Conservation (phyloP, 2,888 invertebrate genomes). For the Scaptomyza cyrtandrae region DNA sequence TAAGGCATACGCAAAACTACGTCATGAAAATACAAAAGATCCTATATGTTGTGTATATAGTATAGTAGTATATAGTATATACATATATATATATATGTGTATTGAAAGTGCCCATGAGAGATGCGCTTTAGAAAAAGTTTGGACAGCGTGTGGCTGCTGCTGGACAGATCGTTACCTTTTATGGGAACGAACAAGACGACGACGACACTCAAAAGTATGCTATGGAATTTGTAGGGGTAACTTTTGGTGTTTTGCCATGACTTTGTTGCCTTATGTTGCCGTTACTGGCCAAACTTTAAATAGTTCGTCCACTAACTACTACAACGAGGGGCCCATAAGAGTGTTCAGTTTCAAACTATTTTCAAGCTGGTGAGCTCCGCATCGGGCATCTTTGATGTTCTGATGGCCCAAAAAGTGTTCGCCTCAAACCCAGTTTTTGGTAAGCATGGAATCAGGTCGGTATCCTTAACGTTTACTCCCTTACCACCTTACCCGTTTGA, state of each 20-base stretch:
- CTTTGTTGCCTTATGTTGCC: constrained; percentile 46
- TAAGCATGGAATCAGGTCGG: constrained; percentile 6
- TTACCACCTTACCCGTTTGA: neutral
- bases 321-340: constrained; percentile 15
- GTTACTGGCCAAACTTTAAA: constrained; percentile 49
- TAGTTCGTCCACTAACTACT: constrained; percentile 53
- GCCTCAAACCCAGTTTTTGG: constrained; percentile 3
- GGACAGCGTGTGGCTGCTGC: constrained; percentile 1
- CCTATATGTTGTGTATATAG: neutral
- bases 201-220: constrained; percentile 10
- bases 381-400: constrained; percentile 55
- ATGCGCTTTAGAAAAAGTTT: constrained; percentile 11
- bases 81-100: neutral
- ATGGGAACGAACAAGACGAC: constrained; percentile 12
- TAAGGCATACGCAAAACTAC: no score
- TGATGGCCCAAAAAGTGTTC: constrained; percentile 42
- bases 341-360: constrained; percentile 57
- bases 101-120: constrained; percentile 1
- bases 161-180: constrained; percentile 41
- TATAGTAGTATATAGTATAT: no score
- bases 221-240: constrained; percentile 25
- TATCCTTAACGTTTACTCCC: neutral
- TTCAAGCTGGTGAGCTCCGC: constrained; percentile 6
- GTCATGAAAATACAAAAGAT: neutral
- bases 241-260: constrained; percentile 30